Percentiles rank a stretch among this genome's conserved stretches.
phyloP scores from a whole-genome alignment of 1,140 invertebrate genomes.

The Halesus radiatus region DNA sequence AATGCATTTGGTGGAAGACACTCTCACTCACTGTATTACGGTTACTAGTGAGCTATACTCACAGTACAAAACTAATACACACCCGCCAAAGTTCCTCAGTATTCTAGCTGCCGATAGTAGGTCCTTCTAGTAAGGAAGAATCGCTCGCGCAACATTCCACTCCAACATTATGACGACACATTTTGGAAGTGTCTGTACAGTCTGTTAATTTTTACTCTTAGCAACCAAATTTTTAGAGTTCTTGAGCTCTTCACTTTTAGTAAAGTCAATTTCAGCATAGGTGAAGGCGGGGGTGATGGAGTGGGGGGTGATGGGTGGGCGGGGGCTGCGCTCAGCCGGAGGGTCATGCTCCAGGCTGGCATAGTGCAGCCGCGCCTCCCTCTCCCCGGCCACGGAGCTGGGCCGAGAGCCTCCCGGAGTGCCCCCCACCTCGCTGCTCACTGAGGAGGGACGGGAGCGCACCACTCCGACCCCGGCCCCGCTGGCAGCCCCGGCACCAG shows the following conservation, averaged over 20 bases:
- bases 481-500: conserved; percentile 43
- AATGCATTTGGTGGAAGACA: conserved; percentile 27
- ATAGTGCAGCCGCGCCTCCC: conserved; percentile 72
- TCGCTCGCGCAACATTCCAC: not conserved
- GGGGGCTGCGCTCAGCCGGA: conserved; percentile 77
- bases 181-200: not conserved
- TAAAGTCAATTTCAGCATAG: conserved; percentile 83
- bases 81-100: not conserved
- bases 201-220: conserved; percentile 53
- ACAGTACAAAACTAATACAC: not conserved
- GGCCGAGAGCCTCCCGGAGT: conserved; percentile 53
- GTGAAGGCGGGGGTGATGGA: conserved; percentile 69
- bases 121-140: not conserved
- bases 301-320: conserved; percentile 59
- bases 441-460: conserved; percentile 65
- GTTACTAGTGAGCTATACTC: not conserved
- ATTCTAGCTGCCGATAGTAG: not conserved
- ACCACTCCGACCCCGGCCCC: conserved; percentile 58
- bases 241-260: conserved; percentile 70
- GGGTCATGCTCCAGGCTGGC: conserved; percentile 75
- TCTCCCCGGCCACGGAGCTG: conserved; percentile 55
- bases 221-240: conserved; percentile 54
- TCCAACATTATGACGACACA: not conserved
- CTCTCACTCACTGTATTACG: conserved; percentile 16
- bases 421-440: conserved; percentile 62